Conservation (phyloP, 2,113 vertebrate species). For the Tiliqua scincoides region DNA sequence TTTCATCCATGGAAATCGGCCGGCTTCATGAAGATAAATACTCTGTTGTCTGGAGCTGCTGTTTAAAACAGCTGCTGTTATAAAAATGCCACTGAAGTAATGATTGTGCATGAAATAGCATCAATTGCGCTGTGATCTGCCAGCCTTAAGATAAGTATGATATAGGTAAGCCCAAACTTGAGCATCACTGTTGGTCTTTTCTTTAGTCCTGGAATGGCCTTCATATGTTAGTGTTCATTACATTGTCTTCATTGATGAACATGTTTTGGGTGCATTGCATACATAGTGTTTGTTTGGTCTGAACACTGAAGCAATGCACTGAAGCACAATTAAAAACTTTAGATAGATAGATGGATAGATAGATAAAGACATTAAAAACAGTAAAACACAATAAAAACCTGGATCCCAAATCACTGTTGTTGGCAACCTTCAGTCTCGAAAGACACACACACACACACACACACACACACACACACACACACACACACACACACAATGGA, state of each 20-base stretch:
- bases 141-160: slow-evolving; percentile 44
- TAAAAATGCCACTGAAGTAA: slow-evolving; percentile 28
- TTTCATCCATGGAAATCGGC: slow-evolving; percentile 53
- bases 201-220: slow-evolving; percentile 29
- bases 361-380: too few species aligned
- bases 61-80: background rate
- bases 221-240: background rate
- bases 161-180: slow-evolving; percentile 18
- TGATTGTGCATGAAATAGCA: slow-evolving; percentile 37
- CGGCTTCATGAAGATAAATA: slow-evolving; percentile 49
- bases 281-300: background rate
- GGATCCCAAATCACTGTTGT: too few species aligned
- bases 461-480: too few species aligned
- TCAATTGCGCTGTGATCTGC: slow-evolving; percentile 46
- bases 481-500: too few species aligned
- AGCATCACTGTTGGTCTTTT: background rate
- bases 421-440: too few species aligned
- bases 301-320: slow-evolving; percentile 18
- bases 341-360: too few species aligned
- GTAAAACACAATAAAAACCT: too few species aligned
- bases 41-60: slow-evolving; percentile 24
- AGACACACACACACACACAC: too few species aligned
- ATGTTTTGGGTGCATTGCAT: too few species aligned
- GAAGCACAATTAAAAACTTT: slow-evolving; percentile 33
- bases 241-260: too few species aligned